Evolutionary conservation across 2,113 vertebrate species (phyloP), one percentile per base, ranked within the genome.

Genomic region (Chiloscyllium plagiosum): DNA sequence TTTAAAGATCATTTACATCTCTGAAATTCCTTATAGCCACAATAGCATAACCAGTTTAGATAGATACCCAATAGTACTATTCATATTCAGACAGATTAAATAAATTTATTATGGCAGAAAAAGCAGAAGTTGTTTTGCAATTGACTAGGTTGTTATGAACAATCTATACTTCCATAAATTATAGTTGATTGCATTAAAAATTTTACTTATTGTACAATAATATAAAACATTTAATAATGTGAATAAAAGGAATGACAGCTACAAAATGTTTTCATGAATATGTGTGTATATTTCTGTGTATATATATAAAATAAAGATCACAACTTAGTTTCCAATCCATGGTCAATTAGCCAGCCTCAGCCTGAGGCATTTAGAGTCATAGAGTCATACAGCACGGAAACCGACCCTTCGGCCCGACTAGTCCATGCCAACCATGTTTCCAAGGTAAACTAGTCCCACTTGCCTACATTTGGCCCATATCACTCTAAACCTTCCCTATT

Each of bases 1-100:
- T 95, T 95, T 72, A 22, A 95, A 50, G 37, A 95, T 95, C 65
- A 70, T 68, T 4, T 95, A 50, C 24, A 72, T 95, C 68, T 95
- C 93, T 95, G 42, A 29, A 22, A 95, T 50, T 95, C 72, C 42
- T 95, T 69, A 95, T 72, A 61, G 68, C 37, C 22, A 72, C 68
- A 70, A 68, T 42, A 70, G 29, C 12, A 13, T 72, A 47, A 68
- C 72, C 22, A 95, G 22, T 26, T 47, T 50, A 94, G n/a, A 94
- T 37, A 70, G 66, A 89, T 42, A 94, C 22, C 17, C 33, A 42
- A n/a, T 15, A 69, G 52, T 12, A 37, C 56, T 33, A n/a, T 15
- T 68, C n/a, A n/a, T 93, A 94, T 50, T 29, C 66, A 70, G 93
- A 50, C 26, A 33, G 68, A 42, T 72, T 50, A 50, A 70, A 50